These are phyloP conservation scores for Bombus confusus DNA, from an alignment of 1,140 invertebrate genomes.

Conservation along the genomic window DNA sequence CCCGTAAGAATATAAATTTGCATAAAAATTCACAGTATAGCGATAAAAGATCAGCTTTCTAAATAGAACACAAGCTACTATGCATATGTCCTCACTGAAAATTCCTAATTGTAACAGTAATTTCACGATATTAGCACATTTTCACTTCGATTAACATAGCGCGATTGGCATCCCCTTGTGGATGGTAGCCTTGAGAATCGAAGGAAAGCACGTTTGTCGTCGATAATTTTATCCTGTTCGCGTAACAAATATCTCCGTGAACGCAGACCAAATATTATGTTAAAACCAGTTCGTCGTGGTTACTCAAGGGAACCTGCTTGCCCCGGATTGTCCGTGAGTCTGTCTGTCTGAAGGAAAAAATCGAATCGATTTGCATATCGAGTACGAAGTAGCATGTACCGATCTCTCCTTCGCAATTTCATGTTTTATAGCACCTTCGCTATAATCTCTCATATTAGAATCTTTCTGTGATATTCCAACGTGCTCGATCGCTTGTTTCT, in stretches of 20 bases:
- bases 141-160: slow-evolving; percentile 20
- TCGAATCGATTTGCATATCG: slow-evolving; percentile 27
- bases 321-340: slow-evolving; percentile 1
- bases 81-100: not conserved
- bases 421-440: not conserved
- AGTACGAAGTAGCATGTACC: slow-evolving; percentile 27
- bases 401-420: slow-evolving; percentile 1
- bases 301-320: slow-evolving; percentile 36
- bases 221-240: slow-evolving; percentile 31
- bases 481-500: not conserved
- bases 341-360: not conserved
- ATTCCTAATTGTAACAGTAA: not conserved
- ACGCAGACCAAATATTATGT: slow-evolving; percentile 38
- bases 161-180: not conserved
- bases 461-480: not conserved
- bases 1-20: not conserved
- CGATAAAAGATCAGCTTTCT: not conserved
- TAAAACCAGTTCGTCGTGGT: slow-evolving; percentile 45
- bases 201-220: slow-evolving; percentile 21
- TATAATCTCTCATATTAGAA: not conserved
- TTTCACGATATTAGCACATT: not conserved
- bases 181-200: slow-evolving; percentile 16
- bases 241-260: slow-evolving; percentile 33
- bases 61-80: too few relatives aligned
- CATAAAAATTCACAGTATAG: not conserved